These are phyloP conservation scores for Pyrrhia umbra DNA, from an alignment of 2,888 invertebrate genomes.

Conservation along the genomic window DNA sequence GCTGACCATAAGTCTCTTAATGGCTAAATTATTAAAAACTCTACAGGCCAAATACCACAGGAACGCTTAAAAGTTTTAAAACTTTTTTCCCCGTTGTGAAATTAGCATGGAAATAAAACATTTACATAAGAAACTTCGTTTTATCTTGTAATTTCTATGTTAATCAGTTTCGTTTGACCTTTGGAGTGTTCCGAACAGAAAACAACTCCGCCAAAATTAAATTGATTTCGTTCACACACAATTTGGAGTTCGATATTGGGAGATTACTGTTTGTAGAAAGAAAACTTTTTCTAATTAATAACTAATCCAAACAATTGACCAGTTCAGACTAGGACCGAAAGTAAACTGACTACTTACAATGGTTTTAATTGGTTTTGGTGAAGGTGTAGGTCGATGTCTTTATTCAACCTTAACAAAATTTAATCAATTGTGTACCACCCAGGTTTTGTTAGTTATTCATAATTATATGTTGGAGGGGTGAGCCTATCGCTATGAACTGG, in stretches of 20 bases:
- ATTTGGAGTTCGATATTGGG: constrained; percentile 28
- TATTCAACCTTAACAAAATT: background rate
- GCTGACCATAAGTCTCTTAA: background rate
- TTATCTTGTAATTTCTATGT: constrained; percentile 55
- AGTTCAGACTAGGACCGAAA: background rate
- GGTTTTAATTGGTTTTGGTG: constrained; percentile 1
- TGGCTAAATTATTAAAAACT: background rate
- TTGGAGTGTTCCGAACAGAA: constrained; percentile 24
- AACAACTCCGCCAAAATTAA: constrained; percentile 42
- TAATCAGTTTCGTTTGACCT: constrained; percentile 55
- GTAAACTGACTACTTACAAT: constrained; percentile 6
- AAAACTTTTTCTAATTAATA: constrained; percentile 4
- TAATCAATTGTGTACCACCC: no score
- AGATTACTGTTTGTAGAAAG: background rate
- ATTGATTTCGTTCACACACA: constrained; percentile 49
- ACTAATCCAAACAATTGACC: constrained; percentile 7
- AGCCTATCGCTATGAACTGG: no score
- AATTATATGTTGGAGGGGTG: no score
- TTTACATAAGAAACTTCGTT: constrained; percentile 57
- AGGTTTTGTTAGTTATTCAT: no score
- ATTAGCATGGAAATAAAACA: constrained; percentile 59
- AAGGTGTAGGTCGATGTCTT: background rate
- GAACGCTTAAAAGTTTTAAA: constrained; percentile 28
- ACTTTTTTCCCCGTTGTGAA: constrained; percentile 43
- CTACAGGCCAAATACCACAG: constrained; percentile 24